Percentiles rank a stretch among this genome's conserved stretches.
Conservation (phyloP, 2,888 invertebrate species). For the Nezara viridula region DNA sequence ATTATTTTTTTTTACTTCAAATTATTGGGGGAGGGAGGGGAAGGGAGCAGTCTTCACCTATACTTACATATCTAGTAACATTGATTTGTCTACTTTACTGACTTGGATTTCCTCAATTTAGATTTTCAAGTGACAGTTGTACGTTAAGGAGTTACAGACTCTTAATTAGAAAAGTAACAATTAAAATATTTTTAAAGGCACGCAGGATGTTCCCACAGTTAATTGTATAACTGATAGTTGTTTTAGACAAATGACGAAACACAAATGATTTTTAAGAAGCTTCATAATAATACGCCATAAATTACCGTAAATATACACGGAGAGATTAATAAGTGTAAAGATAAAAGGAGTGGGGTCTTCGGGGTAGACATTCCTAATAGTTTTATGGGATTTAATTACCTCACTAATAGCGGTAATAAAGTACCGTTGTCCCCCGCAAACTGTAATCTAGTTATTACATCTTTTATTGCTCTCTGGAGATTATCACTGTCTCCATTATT, state of each 20-base stretch:
- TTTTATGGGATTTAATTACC: slow-evolving; percentile 23
- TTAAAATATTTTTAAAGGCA: background rate
- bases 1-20: no score
- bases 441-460: slow-evolving; percentile 48
- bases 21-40: no score
- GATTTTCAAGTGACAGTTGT: no score
- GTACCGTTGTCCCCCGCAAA: slow-evolving; percentile 1
- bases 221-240: background rate
- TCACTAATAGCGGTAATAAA: slow-evolving; percentile 17
- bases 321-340: background rate
- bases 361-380: slow-evolving; percentile 10
- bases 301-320: background rate
- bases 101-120: no score
- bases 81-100: no score
- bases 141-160: no score
- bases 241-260: background rate
- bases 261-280: background rate
- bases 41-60: no score
- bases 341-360: background rate
- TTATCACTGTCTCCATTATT: slow-evolving; percentile 24
- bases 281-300: background rate
- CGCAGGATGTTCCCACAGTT: background rate
- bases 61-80: no score
- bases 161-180: no score
- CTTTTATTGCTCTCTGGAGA: background rate